Base-by-base conservation (phyloP, 2,797 vertebrate species). In the Lates japonicus region DNA sequence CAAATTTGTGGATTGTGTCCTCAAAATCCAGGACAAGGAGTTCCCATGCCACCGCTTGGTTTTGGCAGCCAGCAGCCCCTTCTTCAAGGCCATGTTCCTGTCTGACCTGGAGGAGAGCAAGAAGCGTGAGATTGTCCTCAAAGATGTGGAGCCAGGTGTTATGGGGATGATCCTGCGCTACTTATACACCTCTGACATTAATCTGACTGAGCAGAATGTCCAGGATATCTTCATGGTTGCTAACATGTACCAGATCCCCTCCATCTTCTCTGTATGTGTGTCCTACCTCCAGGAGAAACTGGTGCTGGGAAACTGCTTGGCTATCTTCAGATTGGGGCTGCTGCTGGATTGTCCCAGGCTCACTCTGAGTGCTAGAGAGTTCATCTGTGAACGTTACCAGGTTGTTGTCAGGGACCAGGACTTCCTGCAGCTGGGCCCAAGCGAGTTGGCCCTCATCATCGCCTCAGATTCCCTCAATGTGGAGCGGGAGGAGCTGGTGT, bases 241-340 rank as follows among this genome's bases (percentile, higher is more conserved):
- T 10, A 99, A 99, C 91, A 97, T 98, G 96, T 97, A 98, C 93
- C 98, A 99, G 96, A 99, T 99, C 86, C 98, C 98, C 0, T 99
- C 98, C 76, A 97, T 99, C 88, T 99, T 99, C 94, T 99, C 98
- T 0, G 97, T 98, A 8, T 99, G 98, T 0, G 95, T 99, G 85
- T 97, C 98, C 54, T 99, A 97, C 90, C 94, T 99, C 41, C 97
- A 98, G 91, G 97, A 98, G 85, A 93, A 97, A 70, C 93, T 99
- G 73, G 96, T 98, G 20, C 95, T 99, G 35, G 95, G 97, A 62
- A 99, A 99, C 93, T 99, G 98, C 91, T 93, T 99, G 90, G 97
- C 98, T 1, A 97, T 99, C 87, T 98, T 98, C 92, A 95, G 97
- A 64, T 93, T 99, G 5, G 98, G 98, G 0, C 85, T 99, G 71